Conservation (phyloP, 2,113 vertebrate genomes). For the Phylloscopus trochilus region DNA sequence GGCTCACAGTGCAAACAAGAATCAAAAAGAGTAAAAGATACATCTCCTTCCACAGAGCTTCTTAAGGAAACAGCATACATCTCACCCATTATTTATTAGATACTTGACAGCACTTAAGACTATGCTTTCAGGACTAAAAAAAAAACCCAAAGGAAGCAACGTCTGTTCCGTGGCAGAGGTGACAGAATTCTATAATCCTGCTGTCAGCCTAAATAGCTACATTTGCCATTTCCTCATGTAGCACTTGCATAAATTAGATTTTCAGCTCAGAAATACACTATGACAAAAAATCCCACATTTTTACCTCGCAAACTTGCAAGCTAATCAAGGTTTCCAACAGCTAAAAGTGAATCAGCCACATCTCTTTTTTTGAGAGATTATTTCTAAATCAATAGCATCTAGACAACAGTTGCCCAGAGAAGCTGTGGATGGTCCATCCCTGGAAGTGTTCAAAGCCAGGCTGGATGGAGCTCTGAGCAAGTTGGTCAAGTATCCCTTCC, state of each 20-base stretch:
- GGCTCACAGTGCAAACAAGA: background rate
- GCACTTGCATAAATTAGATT: slow-evolving; percentile 42
- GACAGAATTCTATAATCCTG: slow-evolving; percentile 38
- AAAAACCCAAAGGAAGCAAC: background rate
- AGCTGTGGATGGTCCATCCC: background rate
- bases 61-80: background rate
- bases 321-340: background rate
- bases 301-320: background rate
- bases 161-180: slow-evolving; percentile 17
- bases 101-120: slow-evolving; percentile 40
- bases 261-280: slow-evolving; percentile 19
- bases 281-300: background rate
- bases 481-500: background rate
- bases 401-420: background rate
- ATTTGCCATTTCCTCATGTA: slow-evolving; percentile 5
- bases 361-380: background rate
- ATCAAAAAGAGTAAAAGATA: background rate
- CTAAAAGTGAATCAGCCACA: background rate
- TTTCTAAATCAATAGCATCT: background rate
- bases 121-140: slow-evolving; percentile 8
- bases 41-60: background rate
- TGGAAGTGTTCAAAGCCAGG: background rate
- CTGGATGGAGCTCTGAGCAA: background rate
- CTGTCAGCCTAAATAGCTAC: slow-evolving; percentile 50
- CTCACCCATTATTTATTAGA: slow-evolving; percentile 62